Conservation (phyloP, 2,113 vertebrate genomes). For the Piaya cayana region DNA sequence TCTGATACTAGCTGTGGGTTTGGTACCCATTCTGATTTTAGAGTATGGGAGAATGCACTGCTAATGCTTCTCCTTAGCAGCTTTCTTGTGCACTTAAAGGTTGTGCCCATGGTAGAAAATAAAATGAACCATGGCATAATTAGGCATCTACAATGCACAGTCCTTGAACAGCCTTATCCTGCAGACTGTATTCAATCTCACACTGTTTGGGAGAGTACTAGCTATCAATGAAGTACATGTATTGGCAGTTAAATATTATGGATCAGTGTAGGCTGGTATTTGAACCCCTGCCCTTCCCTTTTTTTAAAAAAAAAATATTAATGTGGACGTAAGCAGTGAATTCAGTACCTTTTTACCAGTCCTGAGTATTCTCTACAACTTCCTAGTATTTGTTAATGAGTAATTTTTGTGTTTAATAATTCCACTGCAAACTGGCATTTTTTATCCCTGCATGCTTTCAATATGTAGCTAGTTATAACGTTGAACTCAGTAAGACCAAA, state of each 20-base stretch:
- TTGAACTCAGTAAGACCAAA: neutral
- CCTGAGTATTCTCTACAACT: neutral
- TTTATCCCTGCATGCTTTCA: neutral
- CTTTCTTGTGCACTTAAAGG: neutral
- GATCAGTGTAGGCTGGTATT: neutral
- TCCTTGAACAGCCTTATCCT: neutral
- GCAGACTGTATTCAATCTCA: neutral
- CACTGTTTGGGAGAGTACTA: neutral
- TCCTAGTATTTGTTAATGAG: neutral
- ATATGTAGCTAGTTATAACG: neutral
- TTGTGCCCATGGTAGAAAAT: neutral
- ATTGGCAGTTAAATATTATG: neutral
- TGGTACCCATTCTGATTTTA: neutral
- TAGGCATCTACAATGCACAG: neutral
- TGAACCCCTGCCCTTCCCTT: neutral
- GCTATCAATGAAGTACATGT: neutral
- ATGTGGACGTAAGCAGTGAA: neutral
- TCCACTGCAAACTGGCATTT: neutral
- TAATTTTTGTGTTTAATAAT: neutral
- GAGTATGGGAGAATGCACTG: neutral
- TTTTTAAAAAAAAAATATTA: neutral
- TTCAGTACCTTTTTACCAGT: neutral
- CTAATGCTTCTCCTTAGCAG: neutral
- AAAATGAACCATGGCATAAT: neutral
- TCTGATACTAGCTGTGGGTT: neutral